These are phyloP conservation scores for Strigamia transsilvanica DNA, from an alignment of 2,888 invertebrate species.

Conservation along the genomic window DNA sequence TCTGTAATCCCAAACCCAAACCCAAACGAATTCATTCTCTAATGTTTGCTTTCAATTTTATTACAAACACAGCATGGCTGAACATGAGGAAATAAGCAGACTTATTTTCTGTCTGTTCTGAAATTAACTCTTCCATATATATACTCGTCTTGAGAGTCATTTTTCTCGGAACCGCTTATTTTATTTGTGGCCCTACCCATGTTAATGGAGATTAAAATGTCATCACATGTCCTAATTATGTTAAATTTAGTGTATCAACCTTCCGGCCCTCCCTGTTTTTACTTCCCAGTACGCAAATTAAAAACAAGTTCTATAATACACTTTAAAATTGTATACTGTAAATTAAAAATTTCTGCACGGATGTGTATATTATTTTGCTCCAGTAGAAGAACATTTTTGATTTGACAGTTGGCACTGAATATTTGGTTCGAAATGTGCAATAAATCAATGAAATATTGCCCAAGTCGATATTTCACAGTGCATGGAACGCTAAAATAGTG, in stretches of 20 bases:
- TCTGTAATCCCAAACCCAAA: background rate
- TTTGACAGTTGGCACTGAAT: too few relatives aligned
- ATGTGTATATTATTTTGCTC: too few relatives aligned
- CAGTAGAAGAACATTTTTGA: too few relatives aligned
- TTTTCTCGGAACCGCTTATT: constrained; percentile 30
- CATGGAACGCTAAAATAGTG: too few relatives aligned
- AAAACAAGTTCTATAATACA: background rate
- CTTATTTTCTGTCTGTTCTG: background rate
- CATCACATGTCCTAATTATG: constrained; percentile 38
- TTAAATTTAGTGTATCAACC: constrained; percentile 35
- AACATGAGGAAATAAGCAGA: constrained; percentile 14
- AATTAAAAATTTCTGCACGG: too few relatives aligned
- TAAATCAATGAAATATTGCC: too few relatives aligned
- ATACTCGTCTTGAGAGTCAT: constrained; percentile 30
- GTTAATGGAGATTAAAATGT: constrained; percentile 38
- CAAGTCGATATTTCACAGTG: too few relatives aligned
- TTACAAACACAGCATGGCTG: background rate
- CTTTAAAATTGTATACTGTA: background rate
- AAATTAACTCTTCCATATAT: constrained; percentile 27
- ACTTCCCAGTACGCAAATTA: constrained; percentile 14
- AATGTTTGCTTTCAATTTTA: background rate
- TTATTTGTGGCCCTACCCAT: constrained; percentile 30
- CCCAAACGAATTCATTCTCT: background rate
- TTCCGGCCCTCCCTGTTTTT: constrained; percentile 31
- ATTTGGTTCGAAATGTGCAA: too few relatives aligned